Evolutionary conservation across 2,113 vertebrate species (phyloP).

Genomic region (Oryzias melastigma): DNA sequence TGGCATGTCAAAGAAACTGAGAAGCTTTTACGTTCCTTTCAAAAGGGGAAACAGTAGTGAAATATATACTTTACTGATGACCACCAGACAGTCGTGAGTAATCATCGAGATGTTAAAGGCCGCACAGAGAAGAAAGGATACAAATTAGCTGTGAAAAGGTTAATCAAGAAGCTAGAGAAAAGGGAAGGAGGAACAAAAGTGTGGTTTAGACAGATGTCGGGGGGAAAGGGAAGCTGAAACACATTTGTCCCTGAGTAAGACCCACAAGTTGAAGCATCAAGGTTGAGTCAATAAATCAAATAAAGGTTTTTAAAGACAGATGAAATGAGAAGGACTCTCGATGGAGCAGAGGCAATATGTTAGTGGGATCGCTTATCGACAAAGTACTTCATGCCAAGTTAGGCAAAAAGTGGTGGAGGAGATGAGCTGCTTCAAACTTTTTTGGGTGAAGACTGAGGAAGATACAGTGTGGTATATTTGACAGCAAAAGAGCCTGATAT

Average conservation of each 20-base stretch:
- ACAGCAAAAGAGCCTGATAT: too few relatives aligned
- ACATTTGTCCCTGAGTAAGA: background rate
- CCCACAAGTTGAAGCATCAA: background rate
- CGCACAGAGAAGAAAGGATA: background rate
- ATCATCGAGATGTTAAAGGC: background rate
- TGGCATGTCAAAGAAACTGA: background rate
- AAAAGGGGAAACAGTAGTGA: background rate
- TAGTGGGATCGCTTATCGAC: background rate
- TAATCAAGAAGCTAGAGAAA: background rate
- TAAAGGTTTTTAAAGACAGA: background rate
- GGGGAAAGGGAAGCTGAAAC: background rate
- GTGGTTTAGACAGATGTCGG: background rate
- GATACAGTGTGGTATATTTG: too few relatives aligned
- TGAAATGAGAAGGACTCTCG: background rate
- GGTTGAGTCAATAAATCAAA: background rate
- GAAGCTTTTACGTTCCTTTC: background rate
- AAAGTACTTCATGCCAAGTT: background rate
- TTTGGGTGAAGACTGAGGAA: too few relatives aligned
- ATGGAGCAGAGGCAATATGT: background rate
- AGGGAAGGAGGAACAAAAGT: too few relatives aligned
- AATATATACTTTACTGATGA: background rate
- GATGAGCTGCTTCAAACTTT: too few relatives aligned
- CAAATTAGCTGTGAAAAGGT: slow-evolving; percentile 1
- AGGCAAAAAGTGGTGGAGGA: background rate
- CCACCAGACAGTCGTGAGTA: background rate